These are phyloP conservation scores for Sphaerophoria taeniata DNA, from an alignment of 2,888 invertebrate species.

Conservation along the genomic window DNA sequence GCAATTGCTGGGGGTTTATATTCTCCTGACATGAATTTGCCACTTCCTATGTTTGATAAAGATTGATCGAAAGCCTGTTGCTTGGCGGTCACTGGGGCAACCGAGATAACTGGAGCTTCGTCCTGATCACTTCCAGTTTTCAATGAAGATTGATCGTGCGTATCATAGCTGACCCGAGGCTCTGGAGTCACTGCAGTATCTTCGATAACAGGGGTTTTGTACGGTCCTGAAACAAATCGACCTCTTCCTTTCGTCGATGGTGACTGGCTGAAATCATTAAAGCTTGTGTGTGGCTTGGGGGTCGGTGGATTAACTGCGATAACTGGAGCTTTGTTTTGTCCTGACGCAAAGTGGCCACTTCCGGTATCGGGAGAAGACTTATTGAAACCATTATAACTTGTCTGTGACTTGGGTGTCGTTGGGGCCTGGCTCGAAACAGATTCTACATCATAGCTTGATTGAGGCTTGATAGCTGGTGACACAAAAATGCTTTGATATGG, in stretches of 20 bases:
- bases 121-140: too few relatives aligned
- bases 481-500: constrained; percentile 9
- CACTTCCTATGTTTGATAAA: too few relatives aligned
- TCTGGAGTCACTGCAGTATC: too few relatives aligned
- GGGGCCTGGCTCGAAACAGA: not conserved
- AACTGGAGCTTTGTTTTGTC: constrained; percentile 5
- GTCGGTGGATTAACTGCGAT: not conserved
- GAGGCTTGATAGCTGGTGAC: constrained; percentile 14
- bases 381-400: not conserved
- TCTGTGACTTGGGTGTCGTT: not conserved
- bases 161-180: too few relatives aligned
- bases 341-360: not conserved
- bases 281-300: not conserved
- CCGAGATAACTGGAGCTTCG: too few relatives aligned
- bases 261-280: not conserved
- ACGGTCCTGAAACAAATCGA: not conserved
- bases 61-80: too few relatives aligned
- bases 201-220: not conserved
- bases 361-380: not conserved
- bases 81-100: too few relatives aligned
- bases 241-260: not conserved
- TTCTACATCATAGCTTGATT: not conserved
- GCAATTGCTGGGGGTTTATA: not conserved
- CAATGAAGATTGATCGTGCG: too few relatives aligned
- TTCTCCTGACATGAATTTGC: too few relatives aligned